Evolutionary conservation across 2,113 vertebrate species (phyloP).

Genomic region (Epinephelus moara): DNA sequence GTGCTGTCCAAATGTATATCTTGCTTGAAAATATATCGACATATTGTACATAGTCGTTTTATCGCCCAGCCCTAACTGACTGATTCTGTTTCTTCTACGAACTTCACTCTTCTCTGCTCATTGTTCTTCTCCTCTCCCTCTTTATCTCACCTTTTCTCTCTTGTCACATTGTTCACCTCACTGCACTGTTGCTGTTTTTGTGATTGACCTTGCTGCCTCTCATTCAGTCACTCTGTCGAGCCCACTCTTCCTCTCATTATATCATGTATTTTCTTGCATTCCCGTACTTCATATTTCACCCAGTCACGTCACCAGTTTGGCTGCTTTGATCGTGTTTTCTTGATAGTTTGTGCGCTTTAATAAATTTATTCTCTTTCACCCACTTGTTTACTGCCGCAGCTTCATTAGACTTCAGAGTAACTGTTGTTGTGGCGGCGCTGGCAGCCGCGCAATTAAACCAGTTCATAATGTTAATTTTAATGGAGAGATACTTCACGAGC

Average conservation of each 20-base stretch:
- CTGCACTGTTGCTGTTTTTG: background rate
- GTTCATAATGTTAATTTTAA: constrained; percentile 54
- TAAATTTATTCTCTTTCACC: constrained; percentile 15
- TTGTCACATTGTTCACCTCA: background rate
- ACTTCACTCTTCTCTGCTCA: no score
- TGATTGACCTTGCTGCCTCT: background rate
- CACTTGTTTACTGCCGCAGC: constrained; percentile 36
- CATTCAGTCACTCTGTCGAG: background rate
- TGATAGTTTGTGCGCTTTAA: constrained; percentile 4
- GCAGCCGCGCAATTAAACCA: constrained; percentile 38
- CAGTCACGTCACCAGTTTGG: background rate
- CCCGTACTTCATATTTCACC: background rate
- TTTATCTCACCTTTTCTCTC: background rate
- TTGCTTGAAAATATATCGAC: no score
- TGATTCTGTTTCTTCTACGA: background rate
- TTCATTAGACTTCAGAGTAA: constrained; percentile 42
- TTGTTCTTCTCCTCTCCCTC: background rate
- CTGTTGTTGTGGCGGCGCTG: constrained; percentile 25
- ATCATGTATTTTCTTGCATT: constrained; percentile 15
- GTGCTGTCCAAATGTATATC: no score
- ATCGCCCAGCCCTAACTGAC: background rate
- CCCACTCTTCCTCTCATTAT: background rate
- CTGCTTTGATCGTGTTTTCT: constrained; percentile 22
- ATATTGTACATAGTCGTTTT: no score
- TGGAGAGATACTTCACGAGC: constrained; percentile 63